Percentiles rank a stretch among this genome's conserved stretches.
Conservation (phyloP, 1,140 invertebrate genomes). For the Probaryconus sp. region DNA sequence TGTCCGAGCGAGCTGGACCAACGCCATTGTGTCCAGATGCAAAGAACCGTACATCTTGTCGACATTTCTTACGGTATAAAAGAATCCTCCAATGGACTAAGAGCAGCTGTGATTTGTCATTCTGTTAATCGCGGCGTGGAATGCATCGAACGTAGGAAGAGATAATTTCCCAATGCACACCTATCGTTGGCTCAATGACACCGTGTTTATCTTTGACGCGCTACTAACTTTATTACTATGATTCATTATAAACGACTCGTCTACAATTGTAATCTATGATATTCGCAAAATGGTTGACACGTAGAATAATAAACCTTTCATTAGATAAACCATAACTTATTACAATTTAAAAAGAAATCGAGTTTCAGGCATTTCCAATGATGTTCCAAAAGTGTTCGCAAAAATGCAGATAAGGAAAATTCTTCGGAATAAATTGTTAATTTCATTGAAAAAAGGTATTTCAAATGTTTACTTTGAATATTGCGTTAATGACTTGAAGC, state of each 20-base stretch:
- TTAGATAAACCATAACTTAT: neutral
- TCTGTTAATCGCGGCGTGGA: constrained; percentile 33
- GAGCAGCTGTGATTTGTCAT: constrained; percentile 47
- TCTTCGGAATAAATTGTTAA: no score
- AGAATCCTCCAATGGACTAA: constrained; percentile 41
- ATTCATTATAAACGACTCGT: constrained; percentile 13
- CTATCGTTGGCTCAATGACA: constrained; percentile 47
- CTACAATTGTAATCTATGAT: neutral
- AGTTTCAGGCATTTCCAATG: no score
- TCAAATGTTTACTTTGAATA: no score
- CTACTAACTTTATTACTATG: constrained; percentile 38
- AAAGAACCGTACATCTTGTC: constrained; percentile 38
- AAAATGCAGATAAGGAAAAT: no score
- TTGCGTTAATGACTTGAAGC: no score
- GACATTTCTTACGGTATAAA: constrained; percentile 29
- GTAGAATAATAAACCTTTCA: neutral
- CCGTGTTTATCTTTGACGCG: constrained; percentile 21
- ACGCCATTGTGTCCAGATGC: constrained; percentile 28
- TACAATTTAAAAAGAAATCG: no score
- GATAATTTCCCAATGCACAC: constrained; percentile 54
- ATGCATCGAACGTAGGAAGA: constrained; percentile 51
- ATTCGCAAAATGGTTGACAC: constrained; percentile 1
- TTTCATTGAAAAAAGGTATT: no score
- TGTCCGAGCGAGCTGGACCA: constrained; percentile 13
- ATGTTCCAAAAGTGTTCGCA: no score